A percentile compares a stretch with the other conserved stretches of the same genome.
Evolutionary conservation across 2,888 invertebrate genomes (phyloP).

Genomic region (Polyommatus icarus): DNA sequence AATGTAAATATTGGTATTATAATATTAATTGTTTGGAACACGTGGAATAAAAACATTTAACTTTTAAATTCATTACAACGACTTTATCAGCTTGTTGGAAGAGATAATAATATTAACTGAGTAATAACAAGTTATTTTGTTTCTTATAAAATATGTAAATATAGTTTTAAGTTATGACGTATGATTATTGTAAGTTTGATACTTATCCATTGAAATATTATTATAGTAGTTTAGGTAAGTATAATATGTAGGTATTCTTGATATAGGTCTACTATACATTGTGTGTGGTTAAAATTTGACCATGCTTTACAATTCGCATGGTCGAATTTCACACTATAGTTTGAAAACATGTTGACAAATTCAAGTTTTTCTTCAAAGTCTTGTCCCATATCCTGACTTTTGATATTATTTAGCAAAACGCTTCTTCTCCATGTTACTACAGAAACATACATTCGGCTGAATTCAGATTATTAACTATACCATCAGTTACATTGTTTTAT

Average conservation of each 20-base stretch:
- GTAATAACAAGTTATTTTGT: not conserved
- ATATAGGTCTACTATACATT: too few species aligned
- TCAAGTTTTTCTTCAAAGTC: too few species aligned
- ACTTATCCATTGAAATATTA: not conserved
- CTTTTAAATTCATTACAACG: constrained; percentile 16
- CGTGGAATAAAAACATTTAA: constrained; percentile 17
- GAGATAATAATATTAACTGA: not conserved
- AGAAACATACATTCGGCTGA: not conserved
- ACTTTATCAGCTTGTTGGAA: not conserved
- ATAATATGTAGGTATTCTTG: too few species aligned
- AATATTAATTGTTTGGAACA: not conserved
- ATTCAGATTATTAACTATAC: not conserved
- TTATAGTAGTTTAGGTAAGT: too few species aligned
- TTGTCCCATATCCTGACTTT: not conserved
- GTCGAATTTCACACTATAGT: too few species aligned
- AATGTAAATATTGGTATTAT: not conserved
- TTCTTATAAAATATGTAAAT: not conserved
- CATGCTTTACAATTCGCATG: too few species aligned
- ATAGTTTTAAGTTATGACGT: not conserved
- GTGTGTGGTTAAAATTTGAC: too few species aligned
- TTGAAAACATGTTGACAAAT: too few species aligned
- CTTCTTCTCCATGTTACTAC: not conserved
- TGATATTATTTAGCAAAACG: not conserved
- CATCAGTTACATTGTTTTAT: not conserved
- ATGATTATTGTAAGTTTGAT: not conserved